Evolutionary conservation across 1,140 invertebrate genomes (phyloP).

Genomic region (Drosophila carrolli): DNA sequence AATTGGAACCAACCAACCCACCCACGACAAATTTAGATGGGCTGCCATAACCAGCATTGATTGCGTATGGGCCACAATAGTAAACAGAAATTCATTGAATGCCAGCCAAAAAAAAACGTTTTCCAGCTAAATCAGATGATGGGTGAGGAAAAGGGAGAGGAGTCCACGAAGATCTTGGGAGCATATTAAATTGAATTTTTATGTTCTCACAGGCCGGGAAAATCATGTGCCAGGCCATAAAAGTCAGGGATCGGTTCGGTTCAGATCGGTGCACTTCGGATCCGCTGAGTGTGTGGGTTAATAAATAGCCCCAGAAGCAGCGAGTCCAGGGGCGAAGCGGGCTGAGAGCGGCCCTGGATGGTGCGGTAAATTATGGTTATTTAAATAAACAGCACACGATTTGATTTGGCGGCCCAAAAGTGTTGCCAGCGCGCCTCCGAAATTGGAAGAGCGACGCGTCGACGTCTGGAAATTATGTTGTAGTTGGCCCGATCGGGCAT

Average conservation of each 20-base stretch:
- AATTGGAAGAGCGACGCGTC: conserved; percentile 60
- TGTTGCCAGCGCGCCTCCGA: conserved; percentile 73
- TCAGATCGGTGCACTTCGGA: conserved; percentile 1
- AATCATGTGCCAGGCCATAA: conserved; percentile 71
- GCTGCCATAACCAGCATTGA: conserved; percentile 30
- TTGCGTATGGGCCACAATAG: conserved; percentile 26
- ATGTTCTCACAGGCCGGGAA: conserved; percentile 76
- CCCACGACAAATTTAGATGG: conserved; percentile 9
- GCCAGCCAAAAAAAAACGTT: conserved; percentile 69
- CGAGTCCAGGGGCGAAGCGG: conserved; percentile 8
- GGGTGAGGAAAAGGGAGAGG: background rate
- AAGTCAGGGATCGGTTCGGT: conserved; percentile 39
- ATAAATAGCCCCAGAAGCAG: conserved; percentile 65
- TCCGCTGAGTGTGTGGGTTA: conserved; percentile 56
- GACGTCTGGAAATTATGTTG: conserved; percentile 73
- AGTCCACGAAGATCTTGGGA: conserved; percentile 28
- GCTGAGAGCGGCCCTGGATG: conserved; percentile 22
- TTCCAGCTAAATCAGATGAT: conserved; percentile 46
- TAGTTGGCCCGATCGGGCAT: conserved; percentile 62
- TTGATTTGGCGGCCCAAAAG: conserved; percentile 78
- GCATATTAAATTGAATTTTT: conserved; percentile 81
- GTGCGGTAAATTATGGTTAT: conserved; percentile 83
- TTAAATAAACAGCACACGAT: conserved; percentile 85
- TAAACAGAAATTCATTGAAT: conserved; percentile 58
- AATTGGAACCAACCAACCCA: conserved; percentile 10